A percentile compares a stretch with the other conserved stretches of the same genome.
Conservation (phyloP, 2,113 vertebrate genomes). For the Paracanthobrama guichenoti region DNA sequence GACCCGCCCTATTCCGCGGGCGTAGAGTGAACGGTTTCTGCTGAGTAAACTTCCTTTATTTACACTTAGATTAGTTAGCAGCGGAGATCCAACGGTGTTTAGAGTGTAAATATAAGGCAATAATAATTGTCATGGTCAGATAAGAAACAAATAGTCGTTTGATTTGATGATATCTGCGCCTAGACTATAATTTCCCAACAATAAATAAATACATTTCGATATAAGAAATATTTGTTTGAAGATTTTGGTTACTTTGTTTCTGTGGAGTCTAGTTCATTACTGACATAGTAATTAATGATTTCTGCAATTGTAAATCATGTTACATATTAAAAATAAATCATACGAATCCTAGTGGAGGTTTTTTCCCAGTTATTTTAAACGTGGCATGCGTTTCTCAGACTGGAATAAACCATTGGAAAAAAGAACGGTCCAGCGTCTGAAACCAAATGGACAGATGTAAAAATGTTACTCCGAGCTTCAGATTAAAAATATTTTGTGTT, state of each 20-base stretch:
- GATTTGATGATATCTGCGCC: not conserved
- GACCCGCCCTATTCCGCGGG: constrained; percentile 16
- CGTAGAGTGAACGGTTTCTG: constrained; percentile 20
- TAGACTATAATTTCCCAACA: not conserved
- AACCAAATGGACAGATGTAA: not conserved
- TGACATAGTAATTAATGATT: not conserved
- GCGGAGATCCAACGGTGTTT: constrained; percentile 37
- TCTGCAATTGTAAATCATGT: not conserved
- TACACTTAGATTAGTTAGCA: constrained; percentile 35
- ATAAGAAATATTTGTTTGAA: not conserved
- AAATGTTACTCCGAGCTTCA: not conserved
- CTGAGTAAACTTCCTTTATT: constrained; percentile 38
- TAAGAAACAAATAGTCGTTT: constrained; percentile 2
- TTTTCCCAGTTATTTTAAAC: not conserved
- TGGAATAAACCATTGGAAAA: not conserved
- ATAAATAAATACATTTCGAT: not conserved
- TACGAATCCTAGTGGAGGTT: no score
- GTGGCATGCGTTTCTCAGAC: not conserved
- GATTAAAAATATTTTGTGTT: not conserved
- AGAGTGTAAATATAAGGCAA: constrained; percentile 49
- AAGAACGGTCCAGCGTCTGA: not conserved
- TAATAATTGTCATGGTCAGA: constrained; percentile 42
- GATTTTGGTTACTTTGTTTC: not conserved
- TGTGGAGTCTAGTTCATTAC: not conserved
- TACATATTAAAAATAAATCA: not conserved